These are phyloP conservation scores for Cheilinus undulatus DNA, from an alignment of 2,113 vertebrate species.

Conservation along the genomic window DNA sequence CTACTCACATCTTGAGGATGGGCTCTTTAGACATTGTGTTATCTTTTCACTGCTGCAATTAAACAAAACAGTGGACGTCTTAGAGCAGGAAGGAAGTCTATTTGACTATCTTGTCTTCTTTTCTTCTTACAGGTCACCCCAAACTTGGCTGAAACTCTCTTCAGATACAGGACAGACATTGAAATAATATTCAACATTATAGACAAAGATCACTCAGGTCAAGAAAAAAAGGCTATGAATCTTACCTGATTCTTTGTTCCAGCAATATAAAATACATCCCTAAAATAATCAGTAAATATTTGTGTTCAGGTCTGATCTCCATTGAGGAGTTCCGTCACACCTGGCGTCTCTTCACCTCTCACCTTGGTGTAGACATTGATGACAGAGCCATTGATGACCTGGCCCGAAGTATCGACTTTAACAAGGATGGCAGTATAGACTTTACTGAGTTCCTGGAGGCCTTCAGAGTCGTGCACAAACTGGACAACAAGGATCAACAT, in stretches of 20 bases:
- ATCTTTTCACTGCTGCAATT: neutral
- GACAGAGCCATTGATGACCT: slow-evolving; percentile 88
- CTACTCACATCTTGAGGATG: neutral
- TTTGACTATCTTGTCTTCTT: neutral
- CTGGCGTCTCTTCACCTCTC: slow-evolving; percentile 93
- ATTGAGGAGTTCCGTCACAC: slow-evolving; percentile 92
- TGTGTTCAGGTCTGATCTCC: slow-evolving; percentile 90
- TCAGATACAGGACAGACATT: slow-evolving; percentile 92
- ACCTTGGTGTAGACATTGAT: slow-evolving; percentile 84
- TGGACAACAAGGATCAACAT: slow-evolving; percentile 80
- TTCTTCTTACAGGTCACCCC: slow-evolving; percentile 84
- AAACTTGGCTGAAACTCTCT: slow-evolving; percentile 90
- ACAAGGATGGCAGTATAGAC: slow-evolving; percentile 97
- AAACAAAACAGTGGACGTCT: neutral
- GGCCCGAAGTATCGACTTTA: slow-evolving; percentile 91
- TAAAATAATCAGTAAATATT: neutral
- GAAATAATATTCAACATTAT: slow-evolving; percentile 96
- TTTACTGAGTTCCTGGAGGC: slow-evolving; percentile 97
- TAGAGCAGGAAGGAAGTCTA: too few relatives aligned
- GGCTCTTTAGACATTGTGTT: neutral
- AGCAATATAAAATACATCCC: neutral
- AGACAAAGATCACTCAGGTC: slow-evolving; percentile 95
- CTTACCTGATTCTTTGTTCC: neutral
- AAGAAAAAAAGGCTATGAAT: slow-evolving; percentile 5
- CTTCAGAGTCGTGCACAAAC: slow-evolving; percentile 92